Evolutionary conservation across 2,888 invertebrate species (phyloP), one percentile per base, ranked within the genome.

Genomic region (Drosophila ezoana): DNA sequence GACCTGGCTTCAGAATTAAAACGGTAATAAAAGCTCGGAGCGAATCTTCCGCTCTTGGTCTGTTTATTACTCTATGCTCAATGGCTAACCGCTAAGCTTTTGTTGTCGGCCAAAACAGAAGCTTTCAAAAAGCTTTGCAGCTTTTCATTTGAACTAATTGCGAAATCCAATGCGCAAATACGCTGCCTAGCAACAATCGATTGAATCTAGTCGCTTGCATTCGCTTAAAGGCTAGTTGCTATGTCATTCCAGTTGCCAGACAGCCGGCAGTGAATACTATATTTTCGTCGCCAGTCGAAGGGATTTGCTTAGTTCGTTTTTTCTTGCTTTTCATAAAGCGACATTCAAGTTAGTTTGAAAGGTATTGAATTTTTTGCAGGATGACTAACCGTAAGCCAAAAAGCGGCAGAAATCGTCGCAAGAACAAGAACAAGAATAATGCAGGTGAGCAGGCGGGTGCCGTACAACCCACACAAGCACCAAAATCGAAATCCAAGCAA

Each of bases 341-440:
- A n/a, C 8, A n/a, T 2, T n/a, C 11, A 20, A 43, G 10, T 53
- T 3, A 20, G 10, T 14, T 1, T n/a, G 5, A 13, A 52, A 23
- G 4, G 41, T 6, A 2, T 18, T 8, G 35, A 11, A 11, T 13
- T 1, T 1, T 0, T 1, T 3, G 2, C 33, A 40, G 23, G 3
- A 62, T 45, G 76, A 33, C 48, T 40, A 76, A 57, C 13, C 23
- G 33, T 1, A 57, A 59, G 9, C n/a, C 10, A 10, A 45, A 16
- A n/a, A 10, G 20, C 13, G 40, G 20, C 8, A 23, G 28, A 4
- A n/a, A 13, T 5, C 72, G 47, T 1, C 67, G 61, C 13, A 49
- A 74, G 4, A 4, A 11, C 2, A 51, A 28, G 1, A 37, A 20
- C 2, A 56, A 43, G 11, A 56, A 45, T 3, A 40, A 23, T 4